phyloP scores from a whole-genome alignment of 2,797 vertebrate genomes.

The Leuciscus waleckii region DNA sequence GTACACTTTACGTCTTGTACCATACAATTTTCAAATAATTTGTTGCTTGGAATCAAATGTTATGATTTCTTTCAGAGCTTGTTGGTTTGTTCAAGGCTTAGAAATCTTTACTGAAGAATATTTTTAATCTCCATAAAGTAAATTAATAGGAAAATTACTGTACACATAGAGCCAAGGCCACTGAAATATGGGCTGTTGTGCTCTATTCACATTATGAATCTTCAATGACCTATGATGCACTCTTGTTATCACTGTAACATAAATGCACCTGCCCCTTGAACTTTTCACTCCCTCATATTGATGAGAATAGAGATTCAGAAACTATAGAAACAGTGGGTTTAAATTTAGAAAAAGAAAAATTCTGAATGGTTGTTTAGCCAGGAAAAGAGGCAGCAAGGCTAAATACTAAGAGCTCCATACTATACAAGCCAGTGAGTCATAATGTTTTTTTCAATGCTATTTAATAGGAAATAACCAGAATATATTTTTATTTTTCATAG shows the following conservation, averaged over 20 bases:
- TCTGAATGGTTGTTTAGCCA: slow-evolving; percentile 26
- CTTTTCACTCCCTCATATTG: neutral
- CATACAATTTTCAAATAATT: neutral
- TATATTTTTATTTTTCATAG: slow-evolving; percentile 36
- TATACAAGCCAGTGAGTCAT: slow-evolving; percentile 38
- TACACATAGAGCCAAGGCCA: neutral
- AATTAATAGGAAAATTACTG: neutral
- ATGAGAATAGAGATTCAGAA: neutral
- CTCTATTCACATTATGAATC: neutral
- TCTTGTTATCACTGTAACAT: neutral
- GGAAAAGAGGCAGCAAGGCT: slow-evolving; percentile 20
- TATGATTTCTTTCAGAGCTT: neutral
- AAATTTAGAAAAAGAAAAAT: slow-evolving; percentile 41
- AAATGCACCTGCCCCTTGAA: neutral
- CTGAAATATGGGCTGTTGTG: neutral
- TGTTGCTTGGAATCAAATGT: neutral
- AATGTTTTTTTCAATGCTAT: slow-evolving; percentile 39
- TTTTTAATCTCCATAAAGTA: neutral
- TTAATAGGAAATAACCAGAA: slow-evolving; percentile 28
- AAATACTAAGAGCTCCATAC: slow-evolving; percentile 6
- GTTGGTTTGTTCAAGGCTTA: neutral
- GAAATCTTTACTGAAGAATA: neutral
- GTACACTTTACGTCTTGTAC: neutral
- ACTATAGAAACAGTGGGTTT: slow-evolving; percentile 23
- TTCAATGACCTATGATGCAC: neutral